Evolutionary conservation across 2,797 vertebrate species (phyloP).

Genomic region (Gobionotothen gibberifrons): DNA sequence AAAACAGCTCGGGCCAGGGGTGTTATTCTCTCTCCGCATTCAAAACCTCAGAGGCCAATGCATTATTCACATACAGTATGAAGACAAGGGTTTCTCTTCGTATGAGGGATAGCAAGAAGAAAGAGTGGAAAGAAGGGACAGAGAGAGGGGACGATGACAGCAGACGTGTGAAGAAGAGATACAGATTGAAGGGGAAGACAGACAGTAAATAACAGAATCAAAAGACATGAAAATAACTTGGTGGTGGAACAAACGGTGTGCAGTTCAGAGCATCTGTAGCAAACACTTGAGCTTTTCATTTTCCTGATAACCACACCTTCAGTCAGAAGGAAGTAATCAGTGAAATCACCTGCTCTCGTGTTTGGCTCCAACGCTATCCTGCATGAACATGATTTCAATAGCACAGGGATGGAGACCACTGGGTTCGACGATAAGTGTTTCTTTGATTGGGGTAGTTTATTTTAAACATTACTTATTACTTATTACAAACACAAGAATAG

Average conservation of each 20-base stretch:
- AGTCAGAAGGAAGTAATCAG: conserved; percentile 56
- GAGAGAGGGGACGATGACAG: conserved; percentile 34
- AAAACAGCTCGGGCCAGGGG: conserved; percentile 42
- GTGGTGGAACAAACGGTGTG: conserved; percentile 10
- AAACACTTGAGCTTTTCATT: conserved; percentile 48
- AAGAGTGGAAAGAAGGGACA: conserved; percentile 15
- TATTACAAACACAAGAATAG: not conserved
- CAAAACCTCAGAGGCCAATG: conserved; percentile 48
- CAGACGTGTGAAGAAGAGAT: conserved; percentile 31
- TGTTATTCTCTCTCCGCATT: conserved; percentile 49
- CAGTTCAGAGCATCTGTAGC: conserved; percentile 15
- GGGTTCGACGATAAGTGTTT: conserved; percentile 9
- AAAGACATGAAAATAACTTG: conserved; percentile 26
- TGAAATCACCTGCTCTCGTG: conserved; percentile 57
- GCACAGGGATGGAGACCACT: conserved; percentile 1
- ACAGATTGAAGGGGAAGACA: conserved; percentile 21
- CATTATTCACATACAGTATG: conserved; percentile 67
- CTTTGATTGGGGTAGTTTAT: conserved; percentile 19
- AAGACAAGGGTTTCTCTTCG: conserved; percentile 47
- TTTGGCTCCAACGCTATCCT: conserved; percentile 29
- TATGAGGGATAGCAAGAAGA: conserved; percentile 38
- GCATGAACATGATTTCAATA: conserved; percentile 33
- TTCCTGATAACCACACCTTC: conserved; percentile 58
- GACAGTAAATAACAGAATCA: conserved; percentile 34
- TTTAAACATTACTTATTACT: not conserved